Percentiles rank a stretch among this genome's conserved stretches.
These are phyloP conservation scores for Ips typographus DNA, from an alignment of 1,140 invertebrate species.

Conservation along the genomic window DNA sequence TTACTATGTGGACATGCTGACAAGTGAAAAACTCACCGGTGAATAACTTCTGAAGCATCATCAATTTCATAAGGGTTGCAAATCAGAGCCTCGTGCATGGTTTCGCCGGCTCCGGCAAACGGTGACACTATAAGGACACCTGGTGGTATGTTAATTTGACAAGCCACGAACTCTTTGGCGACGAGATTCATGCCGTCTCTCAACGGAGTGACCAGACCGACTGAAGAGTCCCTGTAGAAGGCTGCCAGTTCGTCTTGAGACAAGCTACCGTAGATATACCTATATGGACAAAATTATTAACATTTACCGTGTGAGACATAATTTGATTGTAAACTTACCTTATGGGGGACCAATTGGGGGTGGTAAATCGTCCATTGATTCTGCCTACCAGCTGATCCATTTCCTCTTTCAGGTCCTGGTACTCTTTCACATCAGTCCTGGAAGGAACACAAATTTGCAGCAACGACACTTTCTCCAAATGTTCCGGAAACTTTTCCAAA, in stretches of 20 bases:
- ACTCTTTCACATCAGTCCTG: constrained; percentile 86
- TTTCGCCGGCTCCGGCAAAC: constrained; percentile 87
- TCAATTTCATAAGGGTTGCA: constrained; percentile 90
- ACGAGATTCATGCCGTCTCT: constrained; percentile 93
- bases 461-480: constrained; percentile 79
- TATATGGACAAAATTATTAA: constrained; percentile 63
- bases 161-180: constrained; percentile 91
- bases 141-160: constrained; percentile 83
- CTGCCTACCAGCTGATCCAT: constrained; percentile 86
- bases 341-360: constrained; percentile 88
- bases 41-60: constrained; percentile 82
- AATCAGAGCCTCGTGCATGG: constrained; percentile 83
- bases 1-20: neutral
- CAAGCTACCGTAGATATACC: constrained; percentile 86
- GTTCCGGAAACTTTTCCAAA: constrained; percentile 82
- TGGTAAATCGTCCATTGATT: constrained; percentile 85
- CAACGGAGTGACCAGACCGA: constrained; percentile 83
- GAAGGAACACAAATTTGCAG: constrained; percentile 88
- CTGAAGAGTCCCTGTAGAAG: constrained; percentile 81
- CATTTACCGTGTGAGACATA: constrained; percentile 51
- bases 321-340: constrained; percentile 52
- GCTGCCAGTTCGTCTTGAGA: constrained; percentile 83
- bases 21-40: constrained; percentile 53
- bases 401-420: constrained; percentile 87
- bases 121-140: constrained; percentile 88